These are phyloP conservation scores for Silurus glanis DNA, from an alignment of 2,113 vertebrate species.

Conservation along the genomic window DNA sequence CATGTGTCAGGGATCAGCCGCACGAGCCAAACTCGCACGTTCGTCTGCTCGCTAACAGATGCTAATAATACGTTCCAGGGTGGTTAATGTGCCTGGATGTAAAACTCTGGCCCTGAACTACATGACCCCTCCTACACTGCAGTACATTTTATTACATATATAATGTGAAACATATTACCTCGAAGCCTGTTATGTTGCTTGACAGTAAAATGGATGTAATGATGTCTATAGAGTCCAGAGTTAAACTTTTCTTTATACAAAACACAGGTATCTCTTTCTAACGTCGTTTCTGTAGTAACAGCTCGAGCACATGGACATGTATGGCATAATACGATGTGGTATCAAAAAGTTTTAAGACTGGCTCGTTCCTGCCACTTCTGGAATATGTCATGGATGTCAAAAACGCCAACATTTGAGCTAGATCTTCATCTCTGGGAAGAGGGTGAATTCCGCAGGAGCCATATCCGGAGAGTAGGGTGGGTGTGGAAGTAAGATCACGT, in stretches of 20 bases:
- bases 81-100: background rate
- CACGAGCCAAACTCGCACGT: background rate
- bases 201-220: slow-evolving; percentile 11
- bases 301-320: no score
- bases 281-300: background rate
- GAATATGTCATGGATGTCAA: no score
- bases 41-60: slow-evolving; percentile 7
- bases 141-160: background rate
- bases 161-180: background rate
- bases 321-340: no score
- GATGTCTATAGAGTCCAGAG: background rate
- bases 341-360: no score
- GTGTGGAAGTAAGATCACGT: no score
- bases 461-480: no score
- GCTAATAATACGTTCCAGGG: slow-evolving; percentile 8
- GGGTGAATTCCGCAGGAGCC: no score
- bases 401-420: no score
- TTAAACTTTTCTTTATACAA: background rate
- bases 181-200: background rate
- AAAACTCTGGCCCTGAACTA: background rate
- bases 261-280: background rate
- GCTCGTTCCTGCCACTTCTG: no score
- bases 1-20: slow-evolving; percentile 32
- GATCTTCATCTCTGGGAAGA: no score
- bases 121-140: background rate